These are phyloP conservation scores for Penaeus chinensis DNA, from an alignment of 1,140 invertebrate genomes.

Conservation along the genomic window DNA sequence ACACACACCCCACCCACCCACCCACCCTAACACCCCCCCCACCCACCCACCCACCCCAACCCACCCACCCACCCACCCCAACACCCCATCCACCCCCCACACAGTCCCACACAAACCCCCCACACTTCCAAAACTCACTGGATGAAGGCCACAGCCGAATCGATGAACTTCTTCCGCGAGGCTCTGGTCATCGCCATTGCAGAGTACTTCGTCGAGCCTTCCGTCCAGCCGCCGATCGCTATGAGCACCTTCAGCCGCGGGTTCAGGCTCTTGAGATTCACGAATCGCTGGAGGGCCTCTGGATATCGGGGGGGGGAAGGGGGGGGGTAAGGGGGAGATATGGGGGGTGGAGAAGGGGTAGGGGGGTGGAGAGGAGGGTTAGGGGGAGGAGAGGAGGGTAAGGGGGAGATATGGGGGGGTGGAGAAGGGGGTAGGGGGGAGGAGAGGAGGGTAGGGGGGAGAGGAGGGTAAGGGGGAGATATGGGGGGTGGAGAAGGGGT, in stretches of 20 bases:
- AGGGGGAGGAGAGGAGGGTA: too few relatives aligned
- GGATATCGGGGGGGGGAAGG: not conserved
- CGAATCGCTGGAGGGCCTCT: constrained; percentile 73
- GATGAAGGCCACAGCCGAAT: constrained; percentile 71
- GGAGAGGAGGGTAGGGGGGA: not conserved
- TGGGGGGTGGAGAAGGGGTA: not conserved
- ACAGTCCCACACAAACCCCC: constrained; percentile 24
- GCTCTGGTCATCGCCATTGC: constrained; percentile 74
- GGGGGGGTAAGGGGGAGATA: not conserved
- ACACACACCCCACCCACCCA: too few relatives aligned
- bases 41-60: too few relatives aligned
- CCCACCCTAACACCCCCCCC: too few relatives aligned
- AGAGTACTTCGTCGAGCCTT: constrained; percentile 69
- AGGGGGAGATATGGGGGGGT: not conserved
- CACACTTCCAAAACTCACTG: constrained; percentile 32
- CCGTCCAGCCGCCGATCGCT: constrained; percentile 71
- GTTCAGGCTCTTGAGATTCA: constrained; percentile 74
- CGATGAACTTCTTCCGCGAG: constrained; percentile 75
- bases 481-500: not conserved
- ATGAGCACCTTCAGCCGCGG: constrained; percentile 71
- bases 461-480: not conserved
- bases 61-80: too few relatives aligned
- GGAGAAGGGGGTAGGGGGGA: too few relatives aligned
- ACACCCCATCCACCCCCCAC: too few relatives aligned
- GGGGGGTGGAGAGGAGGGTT: too few relatives aligned